Evolutionary conservation across 2,113 vertebrate genomes (phyloP).

Genomic region (Trematomus loennbergii): DNA sequence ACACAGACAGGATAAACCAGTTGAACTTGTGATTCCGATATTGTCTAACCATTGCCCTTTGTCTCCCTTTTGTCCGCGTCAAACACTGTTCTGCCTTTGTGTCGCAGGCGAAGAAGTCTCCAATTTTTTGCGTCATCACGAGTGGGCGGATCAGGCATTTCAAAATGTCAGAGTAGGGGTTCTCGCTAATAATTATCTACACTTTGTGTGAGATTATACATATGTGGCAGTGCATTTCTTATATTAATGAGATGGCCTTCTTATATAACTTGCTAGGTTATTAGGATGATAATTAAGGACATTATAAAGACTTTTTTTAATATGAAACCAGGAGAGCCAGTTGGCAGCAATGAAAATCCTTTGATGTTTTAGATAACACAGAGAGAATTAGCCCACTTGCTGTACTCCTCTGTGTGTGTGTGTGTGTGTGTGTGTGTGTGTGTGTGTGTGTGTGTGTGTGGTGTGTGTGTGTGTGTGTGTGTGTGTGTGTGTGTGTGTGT

Average conservation of each 20-base stretch:
- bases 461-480: not conserved
- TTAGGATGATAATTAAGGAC: too few species aligned
- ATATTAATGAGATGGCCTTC: too few species aligned
- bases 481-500: too few species aligned
- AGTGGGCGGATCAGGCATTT: not conserved
- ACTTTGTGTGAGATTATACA: not conserved
- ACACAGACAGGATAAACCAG: not conserved
- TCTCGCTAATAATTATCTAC: slow-evolving; percentile 1
- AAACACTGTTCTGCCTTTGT: slow-evolving; percentile 52
- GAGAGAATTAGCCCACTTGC: too few species aligned
- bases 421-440: too few species aligned
- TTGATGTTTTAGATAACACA: too few species aligned
- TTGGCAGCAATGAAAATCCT: not conserved
- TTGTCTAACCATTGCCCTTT: not conserved
- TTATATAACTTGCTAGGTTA: too few species aligned
- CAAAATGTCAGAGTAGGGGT: slow-evolving; percentile 1
- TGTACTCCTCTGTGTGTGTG: too few species aligned
- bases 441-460: too few species aligned
- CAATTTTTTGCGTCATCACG: slow-evolving; percentile 27
- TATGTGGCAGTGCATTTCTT: not conserved
- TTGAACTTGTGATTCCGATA: not conserved
- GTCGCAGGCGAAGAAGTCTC: slow-evolving; percentile 10
- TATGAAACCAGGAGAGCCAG: not conserved
- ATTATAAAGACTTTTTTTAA: too few species aligned
- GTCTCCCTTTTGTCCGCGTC: slow-evolving; percentile 5